phyloP scores from a whole-genome alignment of 2,888 invertebrate species.

The Drosophila lacicola region DNA sequence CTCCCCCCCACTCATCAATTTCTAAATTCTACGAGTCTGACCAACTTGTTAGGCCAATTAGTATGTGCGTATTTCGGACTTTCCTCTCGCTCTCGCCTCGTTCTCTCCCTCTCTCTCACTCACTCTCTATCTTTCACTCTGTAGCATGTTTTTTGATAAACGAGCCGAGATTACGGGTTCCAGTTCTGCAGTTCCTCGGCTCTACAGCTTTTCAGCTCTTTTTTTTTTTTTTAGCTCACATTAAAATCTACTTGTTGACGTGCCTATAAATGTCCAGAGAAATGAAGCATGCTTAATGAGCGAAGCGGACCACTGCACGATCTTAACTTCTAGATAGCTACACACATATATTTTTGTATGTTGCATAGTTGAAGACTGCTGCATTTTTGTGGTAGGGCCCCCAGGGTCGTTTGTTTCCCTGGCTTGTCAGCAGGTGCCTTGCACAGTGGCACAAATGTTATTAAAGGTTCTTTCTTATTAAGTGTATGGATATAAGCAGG shows the following conservation, averaged over 20 bases:
- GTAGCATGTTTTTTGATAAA: slow-evolving; percentile 59
- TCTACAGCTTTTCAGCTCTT: slow-evolving; percentile 15
- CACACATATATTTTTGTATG: not conserved
- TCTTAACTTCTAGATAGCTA: slow-evolving; percentile 35
- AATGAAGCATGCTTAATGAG: slow-evolving; percentile 76
- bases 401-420: slow-evolving; percentile 19
- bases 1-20: not conserved
- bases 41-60: slow-evolving; percentile 69
- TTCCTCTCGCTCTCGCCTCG: not conserved
- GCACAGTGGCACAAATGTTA: slow-evolving; percentile 23
- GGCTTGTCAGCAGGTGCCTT: slow-evolving; percentile 46
- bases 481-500: no score
- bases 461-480: no score
- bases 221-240: slow-evolving; percentile 15
- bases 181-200: slow-evolving; percentile 2
- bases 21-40: slow-evolving; percentile 15
- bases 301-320: slow-evolving; percentile 51
- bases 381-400: slow-evolving; percentile 20
- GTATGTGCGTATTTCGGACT: slow-evolving; percentile 66
- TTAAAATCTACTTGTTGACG: slow-evolving; percentile 65
- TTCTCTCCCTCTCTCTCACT: not conserved
- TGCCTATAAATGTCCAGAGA: slow-evolving; percentile 67
- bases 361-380: slow-evolving; percentile 6
- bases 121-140: not conserved
- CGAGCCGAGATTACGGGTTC: slow-evolving; percentile 63